Conservation (phyloP, 1,140 invertebrate species). For the Choristoneura fumiferana region DNA sequence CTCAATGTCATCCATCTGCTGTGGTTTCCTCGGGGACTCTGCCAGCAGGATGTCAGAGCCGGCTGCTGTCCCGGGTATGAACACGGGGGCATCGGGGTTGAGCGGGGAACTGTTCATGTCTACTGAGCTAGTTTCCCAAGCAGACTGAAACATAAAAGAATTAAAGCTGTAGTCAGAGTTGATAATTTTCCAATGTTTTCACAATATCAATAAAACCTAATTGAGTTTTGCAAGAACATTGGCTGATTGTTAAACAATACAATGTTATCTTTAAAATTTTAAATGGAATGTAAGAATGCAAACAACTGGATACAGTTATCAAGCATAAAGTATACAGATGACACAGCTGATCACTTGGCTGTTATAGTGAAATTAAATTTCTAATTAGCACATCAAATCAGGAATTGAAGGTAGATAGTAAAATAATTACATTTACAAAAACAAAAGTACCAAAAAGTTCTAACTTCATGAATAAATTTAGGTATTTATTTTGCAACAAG, state of each 20-base stretch:
- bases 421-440: no score
- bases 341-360: background rate
- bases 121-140: conserved; percentile 75
- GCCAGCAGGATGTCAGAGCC: conserved; percentile 79
- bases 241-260: background rate
- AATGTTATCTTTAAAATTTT: background rate
- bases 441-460: no score
- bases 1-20: conserved; percentile 80
- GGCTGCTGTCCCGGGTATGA: conserved; percentile 80
- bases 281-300: background rate
- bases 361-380: no score
- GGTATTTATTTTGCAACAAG: no score
- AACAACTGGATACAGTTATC: background rate
- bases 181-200: background rate
- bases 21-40: conserved; percentile 81
- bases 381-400: no score
- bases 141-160: conserved; percentile 52
- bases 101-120: conserved; percentile 85
- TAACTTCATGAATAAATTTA: no score
- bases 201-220: background rate
- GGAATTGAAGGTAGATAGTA: no score
- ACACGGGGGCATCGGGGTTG: conserved; percentile 87
- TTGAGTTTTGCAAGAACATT: background rate
- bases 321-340: background rate
- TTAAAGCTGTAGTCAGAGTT: background rate